phyloP scores from a whole-genome alignment of 2,113 vertebrate species.

The Toxotes chatareus region DNA sequence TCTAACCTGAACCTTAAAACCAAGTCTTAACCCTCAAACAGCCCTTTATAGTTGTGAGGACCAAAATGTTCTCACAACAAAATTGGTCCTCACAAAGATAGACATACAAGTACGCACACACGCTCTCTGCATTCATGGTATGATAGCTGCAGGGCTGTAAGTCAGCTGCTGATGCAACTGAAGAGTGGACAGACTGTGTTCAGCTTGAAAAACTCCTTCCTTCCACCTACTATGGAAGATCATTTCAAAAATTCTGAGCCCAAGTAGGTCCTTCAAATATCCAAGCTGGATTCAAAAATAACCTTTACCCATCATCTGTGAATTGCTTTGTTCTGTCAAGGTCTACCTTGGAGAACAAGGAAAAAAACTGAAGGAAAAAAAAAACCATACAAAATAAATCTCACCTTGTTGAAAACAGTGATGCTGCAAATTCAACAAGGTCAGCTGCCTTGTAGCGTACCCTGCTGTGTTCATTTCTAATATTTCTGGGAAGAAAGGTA shows the following conservation, averaged over 20 bases:
- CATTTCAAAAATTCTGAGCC: background rate
- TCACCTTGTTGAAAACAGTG: background rate
- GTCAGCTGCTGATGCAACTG: conserved; percentile 53
- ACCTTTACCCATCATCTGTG: conserved; percentile 7
- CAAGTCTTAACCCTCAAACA: too few species aligned
- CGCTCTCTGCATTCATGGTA: conserved; percentile 9
- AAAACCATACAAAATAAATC: background rate
- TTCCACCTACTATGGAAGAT: conserved; percentile 1
- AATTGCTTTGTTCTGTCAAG: conserved; percentile 8
- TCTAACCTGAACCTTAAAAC: too few species aligned
- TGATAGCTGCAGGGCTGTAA: conserved; percentile 31
- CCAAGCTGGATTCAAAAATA: conserved; percentile 2
- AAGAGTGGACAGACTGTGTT: conserved; percentile 38
- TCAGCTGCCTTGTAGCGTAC: background rate
- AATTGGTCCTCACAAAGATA: too few species aligned
- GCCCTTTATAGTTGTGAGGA: too few species aligned
- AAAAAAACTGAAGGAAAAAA: background rate
- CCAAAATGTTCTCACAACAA: too few species aligned
- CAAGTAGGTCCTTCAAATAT: conserved; percentile 10
- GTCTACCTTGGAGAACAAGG: conserved; percentile 1
- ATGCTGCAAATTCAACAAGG: conserved; percentile 6
- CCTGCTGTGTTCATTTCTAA: background rate
- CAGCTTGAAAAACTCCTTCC: conserved; percentile 35
- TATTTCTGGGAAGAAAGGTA: conserved; percentile 1
- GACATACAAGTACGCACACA: background rate